These are phyloP conservation scores for Acanthurus leucopareius DNA, from an alignment of 2,797 vertebrate species.

Conservation along the genomic window DNA sequence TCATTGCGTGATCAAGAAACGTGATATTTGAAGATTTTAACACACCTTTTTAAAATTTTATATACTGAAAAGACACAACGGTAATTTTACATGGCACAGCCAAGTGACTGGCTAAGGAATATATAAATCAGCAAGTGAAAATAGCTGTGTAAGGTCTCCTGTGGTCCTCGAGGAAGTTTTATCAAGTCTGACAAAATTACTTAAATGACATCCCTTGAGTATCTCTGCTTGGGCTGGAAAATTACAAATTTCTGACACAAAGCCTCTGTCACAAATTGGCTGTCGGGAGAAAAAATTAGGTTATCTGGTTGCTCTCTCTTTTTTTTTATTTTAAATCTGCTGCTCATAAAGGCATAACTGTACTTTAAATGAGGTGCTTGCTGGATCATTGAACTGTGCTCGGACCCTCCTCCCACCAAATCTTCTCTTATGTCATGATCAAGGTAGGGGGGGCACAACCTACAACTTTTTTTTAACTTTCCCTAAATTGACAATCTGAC, in stretches of 20 bases:
- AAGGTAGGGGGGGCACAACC: background rate
- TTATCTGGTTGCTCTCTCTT: slow-evolving; percentile 25
- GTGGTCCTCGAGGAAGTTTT: slow-evolving; percentile 1
- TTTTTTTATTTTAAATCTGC: background rate
- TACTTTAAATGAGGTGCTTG: slow-evolving; percentile 5
- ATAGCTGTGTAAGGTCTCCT: slow-evolving; percentile 3
- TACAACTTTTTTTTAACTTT: background rate
- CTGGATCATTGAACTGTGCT: background rate
- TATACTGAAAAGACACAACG: background rate
- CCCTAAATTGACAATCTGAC: background rate
- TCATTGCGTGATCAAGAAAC: background rate
- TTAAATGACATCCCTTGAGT: slow-evolving; percentile 19
- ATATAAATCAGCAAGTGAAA: slow-evolving; percentile 6
- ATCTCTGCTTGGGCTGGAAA: slow-evolving; percentile 25
- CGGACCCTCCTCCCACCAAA: background rate
- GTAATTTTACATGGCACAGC: slow-evolving; percentile 3
- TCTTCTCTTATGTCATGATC: background rate
- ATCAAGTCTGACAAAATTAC: slow-evolving; percentile 30
- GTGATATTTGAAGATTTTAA: slow-evolving; percentile 18
- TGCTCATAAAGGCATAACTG: background rate
- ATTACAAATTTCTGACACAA: slow-evolving; percentile 14
- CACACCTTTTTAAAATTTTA: background rate
- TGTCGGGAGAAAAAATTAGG: background rate
- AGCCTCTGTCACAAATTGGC: slow-evolving; percentile 18
- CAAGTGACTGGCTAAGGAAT: slow-evolving; percentile 1